These are phyloP conservation scores for Agapostemon virescens DNA, from an alignment of 2,888 invertebrate species.

Conservation along the genomic window DNA sequence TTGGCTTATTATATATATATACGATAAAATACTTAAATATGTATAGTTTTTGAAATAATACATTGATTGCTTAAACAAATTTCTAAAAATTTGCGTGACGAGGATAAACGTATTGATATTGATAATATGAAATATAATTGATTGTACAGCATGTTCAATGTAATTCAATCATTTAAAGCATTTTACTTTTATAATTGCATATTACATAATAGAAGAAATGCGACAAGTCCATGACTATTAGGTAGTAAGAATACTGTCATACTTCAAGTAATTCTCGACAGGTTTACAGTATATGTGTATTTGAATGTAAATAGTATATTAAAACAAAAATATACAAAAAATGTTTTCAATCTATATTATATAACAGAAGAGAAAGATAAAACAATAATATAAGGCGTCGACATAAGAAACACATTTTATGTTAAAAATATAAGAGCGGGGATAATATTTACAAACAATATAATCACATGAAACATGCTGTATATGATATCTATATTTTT, in stretches of 20 bases:
- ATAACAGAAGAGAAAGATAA: background rate
- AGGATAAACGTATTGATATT: background rate
- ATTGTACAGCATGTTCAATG: constrained; percentile 10
- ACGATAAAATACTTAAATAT: background rate
- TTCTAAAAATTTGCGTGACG: background rate
- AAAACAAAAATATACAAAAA: background rate
- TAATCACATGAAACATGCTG: constrained; percentile 14
- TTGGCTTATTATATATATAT: background rate
- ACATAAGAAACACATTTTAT: background rate
- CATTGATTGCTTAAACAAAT: background rate
- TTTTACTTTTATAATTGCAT: background rate
- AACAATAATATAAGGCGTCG: background rate
- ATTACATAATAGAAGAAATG: background rate
- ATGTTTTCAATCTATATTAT: background rate
- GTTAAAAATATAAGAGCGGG: background rate
- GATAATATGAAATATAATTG: background rate
- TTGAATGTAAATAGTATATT: constrained; percentile 2
- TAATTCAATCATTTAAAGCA: background rate
- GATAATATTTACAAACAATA: background rate
- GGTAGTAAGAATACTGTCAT: background rate
- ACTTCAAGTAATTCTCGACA: background rate
- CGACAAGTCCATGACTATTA: background rate
- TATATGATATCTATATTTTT: background rate
- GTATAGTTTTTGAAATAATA: background rate
- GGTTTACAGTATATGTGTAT: background rate